phyloP scores from a whole-genome alignment of 1,140 invertebrate species.

The Galleria mellonella region DNA sequence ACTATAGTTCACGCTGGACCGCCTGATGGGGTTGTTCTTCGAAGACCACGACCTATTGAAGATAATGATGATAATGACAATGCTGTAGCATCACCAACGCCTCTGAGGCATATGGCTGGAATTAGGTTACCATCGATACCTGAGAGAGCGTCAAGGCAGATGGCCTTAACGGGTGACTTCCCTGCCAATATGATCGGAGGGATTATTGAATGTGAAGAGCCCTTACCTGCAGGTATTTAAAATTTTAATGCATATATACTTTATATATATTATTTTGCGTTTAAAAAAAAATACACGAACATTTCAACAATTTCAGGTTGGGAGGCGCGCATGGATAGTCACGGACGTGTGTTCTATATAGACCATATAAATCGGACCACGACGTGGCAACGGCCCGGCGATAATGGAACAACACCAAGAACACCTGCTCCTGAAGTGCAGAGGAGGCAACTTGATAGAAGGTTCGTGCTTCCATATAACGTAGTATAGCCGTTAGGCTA shows the following conservation, averaged over 20 bases:
- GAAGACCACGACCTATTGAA: slow-evolving; percentile 38
- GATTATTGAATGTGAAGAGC: slow-evolving; percentile 82
- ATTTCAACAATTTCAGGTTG: slow-evolving; percentile 77
- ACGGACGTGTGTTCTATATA: slow-evolving; percentile 94
- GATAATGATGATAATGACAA: slow-evolving; percentile 64
- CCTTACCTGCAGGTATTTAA: slow-evolving; percentile 89
- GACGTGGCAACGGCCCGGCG: slow-evolving; percentile 91
- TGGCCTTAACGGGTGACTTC: slow-evolving; percentile 78
- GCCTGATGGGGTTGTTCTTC: slow-evolving; percentile 54
- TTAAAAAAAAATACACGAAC: background rate
- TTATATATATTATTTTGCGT: background rate
- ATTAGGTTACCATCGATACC: slow-evolving; percentile 88
- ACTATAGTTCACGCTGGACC: slow-evolving; percentile 66
- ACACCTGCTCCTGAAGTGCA: slow-evolving; percentile 79
- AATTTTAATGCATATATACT: no score
- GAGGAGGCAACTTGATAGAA: slow-evolving; percentile 85
- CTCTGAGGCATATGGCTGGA: slow-evolving; percentile 82
- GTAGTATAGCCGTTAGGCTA: no score
- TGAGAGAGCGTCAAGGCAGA: slow-evolving; percentile 78
- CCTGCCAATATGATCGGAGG: slow-evolving; percentile 72
- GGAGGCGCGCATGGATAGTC: slow-evolving; percentile 95
- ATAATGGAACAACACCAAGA: slow-evolving; percentile 66
- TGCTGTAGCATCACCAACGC: slow-evolving; percentile 72
- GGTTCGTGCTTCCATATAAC: slow-evolving; percentile 66
- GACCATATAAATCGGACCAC: slow-evolving; percentile 94